A percentile compares a stretch with the other conserved stretches of the same genome.
phyloP scores from a whole-genome alignment of 2,888 invertebrate species.

The Clostera curtula region DNA sequence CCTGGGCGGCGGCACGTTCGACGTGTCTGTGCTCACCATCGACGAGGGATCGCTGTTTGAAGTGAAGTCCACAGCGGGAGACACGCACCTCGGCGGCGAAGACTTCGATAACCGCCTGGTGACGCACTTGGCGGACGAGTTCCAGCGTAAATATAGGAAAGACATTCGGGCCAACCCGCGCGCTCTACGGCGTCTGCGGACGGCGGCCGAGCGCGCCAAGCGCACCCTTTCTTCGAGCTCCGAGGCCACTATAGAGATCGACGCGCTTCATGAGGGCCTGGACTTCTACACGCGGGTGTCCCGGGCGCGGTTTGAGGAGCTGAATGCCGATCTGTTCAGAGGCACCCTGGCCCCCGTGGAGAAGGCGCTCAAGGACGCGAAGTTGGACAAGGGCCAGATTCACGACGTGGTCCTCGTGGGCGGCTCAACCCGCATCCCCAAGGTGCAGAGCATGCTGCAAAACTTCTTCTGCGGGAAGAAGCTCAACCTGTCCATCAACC shows the following conservation, averaged over 20 bases:
- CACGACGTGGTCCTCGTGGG: constrained; percentile 89
- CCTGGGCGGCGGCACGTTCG: constrained; percentile 90
- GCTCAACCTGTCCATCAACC: constrained; percentile 84
- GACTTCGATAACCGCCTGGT: constrained; percentile 82
- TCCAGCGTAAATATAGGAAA: constrained; percentile 81
- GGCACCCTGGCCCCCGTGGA: constrained; percentile 85
- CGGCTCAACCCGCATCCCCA: constrained; percentile 87
- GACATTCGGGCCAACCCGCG: constrained; percentile 79
- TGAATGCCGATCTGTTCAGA: constrained; percentile 82
- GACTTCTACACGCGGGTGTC: constrained; percentile 81
- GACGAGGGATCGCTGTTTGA: constrained; percentile 89
- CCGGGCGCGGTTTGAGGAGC: constrained; percentile 84
- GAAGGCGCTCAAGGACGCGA: constrained; percentile 84
- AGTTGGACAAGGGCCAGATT: constrained; percentile 83
- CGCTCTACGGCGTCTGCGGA: constrained; percentile 80
- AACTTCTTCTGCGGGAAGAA: constrained; percentile 85
- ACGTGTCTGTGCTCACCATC: constrained; percentile 92
- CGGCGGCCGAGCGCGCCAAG: constrained; percentile 86
- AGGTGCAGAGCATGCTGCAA: constrained; percentile 82
- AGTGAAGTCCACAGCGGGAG: constrained; percentile 86
- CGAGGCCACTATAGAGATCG: constrained; percentile 84
- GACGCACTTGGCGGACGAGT: constrained; percentile 81
- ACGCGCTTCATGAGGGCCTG: constrained; percentile 82
- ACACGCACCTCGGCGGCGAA: constrained; percentile 86
- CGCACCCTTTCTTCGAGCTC: constrained; percentile 85